A percentile compares a stretch with the other conserved stretches of the same genome.
Evolutionary conservation across 2,113 vertebrate species (phyloP).

Genomic region (Ictalurus furcatus): DNA sequence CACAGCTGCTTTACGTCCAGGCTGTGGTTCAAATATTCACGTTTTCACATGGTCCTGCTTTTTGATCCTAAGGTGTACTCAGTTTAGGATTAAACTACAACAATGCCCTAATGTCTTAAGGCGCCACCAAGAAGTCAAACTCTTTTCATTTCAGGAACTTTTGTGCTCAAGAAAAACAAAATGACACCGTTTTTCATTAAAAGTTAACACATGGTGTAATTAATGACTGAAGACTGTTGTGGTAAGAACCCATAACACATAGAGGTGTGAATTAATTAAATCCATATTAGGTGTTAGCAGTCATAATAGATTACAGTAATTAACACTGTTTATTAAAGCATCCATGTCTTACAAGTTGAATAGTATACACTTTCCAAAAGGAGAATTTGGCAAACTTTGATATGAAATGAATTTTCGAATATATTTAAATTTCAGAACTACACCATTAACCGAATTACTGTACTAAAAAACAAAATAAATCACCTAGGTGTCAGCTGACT

Average conservation of each 20-base stretch:
- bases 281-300: not conserved
- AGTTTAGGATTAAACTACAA: not conserved
- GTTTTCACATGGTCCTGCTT: not conserved
- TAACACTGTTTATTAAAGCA: not conserved
- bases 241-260: constrained; percentile 1
- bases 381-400: not conserved
- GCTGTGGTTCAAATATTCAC: not conserved
- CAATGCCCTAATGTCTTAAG: not conserved
- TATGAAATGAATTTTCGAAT: not conserved
- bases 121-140: not conserved
- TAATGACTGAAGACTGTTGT: not conserved
- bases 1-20: not conserved
- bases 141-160: not conserved
- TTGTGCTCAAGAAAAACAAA: not conserved
- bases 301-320: not conserved
- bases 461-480: too few relatives aligned
- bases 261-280: not conserved
- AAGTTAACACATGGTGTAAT: not conserved
- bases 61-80: not conserved
- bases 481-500: too few relatives aligned
- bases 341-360: constrained; percentile 12
- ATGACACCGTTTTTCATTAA: not conserved
- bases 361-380: not conserved
- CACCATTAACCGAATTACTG: too few relatives aligned
- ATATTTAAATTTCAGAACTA: not conserved